Percentiles rank a stretch among this genome's conserved stretches.
phyloP scores from a whole-genome alignment of 1,140 invertebrate genomes.

The Telenomus remus region DNA sequence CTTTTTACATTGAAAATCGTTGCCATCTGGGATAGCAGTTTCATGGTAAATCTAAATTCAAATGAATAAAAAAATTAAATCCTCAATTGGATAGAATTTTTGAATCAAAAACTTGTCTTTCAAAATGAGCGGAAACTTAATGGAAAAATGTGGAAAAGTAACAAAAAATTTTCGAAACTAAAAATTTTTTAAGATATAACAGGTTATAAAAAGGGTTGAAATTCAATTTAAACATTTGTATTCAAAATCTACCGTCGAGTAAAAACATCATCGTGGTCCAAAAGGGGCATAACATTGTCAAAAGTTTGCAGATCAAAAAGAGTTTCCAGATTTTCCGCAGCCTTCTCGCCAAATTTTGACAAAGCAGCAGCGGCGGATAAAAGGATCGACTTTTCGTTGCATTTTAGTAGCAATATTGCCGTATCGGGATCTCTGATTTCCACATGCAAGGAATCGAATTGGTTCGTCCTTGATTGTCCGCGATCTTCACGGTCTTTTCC shows the following conservation, averaged over 20 bases:
- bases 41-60: conserved; percentile 65
- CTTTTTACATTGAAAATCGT: conserved; percentile 56
- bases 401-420: conserved; percentile 64
- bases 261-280: conserved; percentile 65
- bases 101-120: too few relatives aligned
- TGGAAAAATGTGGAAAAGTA: too few relatives aligned
- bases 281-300: conserved; percentile 58
- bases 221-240: too few relatives aligned
- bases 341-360: conserved; percentile 63
- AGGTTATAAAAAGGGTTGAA: too few relatives aligned
- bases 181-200: too few relatives aligned
- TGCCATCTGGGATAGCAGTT: conserved; percentile 66
- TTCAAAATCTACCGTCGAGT: conserved; percentile 67
- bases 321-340: conserved; percentile 52
- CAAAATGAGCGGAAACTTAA: too few relatives aligned
- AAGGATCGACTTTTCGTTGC: conserved; percentile 61
- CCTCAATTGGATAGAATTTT: conserved; percentile 9
- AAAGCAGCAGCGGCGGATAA: conserved; percentile 61
- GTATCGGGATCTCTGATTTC: conserved; percentile 62
- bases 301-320: conserved; percentile 65
- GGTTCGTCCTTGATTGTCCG: conserved; percentile 16
- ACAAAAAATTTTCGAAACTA: too few relatives aligned
- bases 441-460: conserved; percentile 53
- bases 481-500: conserved; percentile 34
- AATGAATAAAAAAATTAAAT: conserved; percentile 9